Percentiles rank a stretch among this genome's conserved stretches.
phyloP scores from a whole-genome alignment of 2,113 vertebrate species.

The Centropus unirufus region DNA sequence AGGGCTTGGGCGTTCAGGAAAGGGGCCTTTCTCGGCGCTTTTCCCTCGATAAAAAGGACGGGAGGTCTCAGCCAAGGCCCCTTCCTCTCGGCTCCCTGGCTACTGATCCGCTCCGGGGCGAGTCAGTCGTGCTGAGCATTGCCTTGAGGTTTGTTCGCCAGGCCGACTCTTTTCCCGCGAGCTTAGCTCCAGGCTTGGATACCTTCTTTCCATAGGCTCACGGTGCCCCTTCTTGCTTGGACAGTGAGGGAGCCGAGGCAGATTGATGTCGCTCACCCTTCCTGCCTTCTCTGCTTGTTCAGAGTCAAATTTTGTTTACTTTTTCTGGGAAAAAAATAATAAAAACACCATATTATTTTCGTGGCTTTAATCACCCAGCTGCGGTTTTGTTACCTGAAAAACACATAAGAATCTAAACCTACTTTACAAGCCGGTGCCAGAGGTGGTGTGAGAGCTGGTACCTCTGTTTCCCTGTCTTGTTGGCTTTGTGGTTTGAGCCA shows the following conservation, averaged over 20 bases:
- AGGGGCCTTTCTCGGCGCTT: not conserved
- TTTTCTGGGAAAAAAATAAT: not conserved
- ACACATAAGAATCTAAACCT: not conserved
- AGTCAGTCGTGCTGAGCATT: too few species aligned
- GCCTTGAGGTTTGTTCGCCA: accelerated
- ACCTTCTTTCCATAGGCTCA: not conserved
- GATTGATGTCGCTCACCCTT: not conserved
- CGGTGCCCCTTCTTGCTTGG: not conserved
- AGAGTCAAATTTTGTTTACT: not conserved
- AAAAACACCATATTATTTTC: not conserved
- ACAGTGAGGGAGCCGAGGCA: not conserved
- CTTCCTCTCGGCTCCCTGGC: accelerated
- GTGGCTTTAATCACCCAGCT: not conserved
- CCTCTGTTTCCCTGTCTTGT: not conserved
- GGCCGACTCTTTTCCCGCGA: not conserved
- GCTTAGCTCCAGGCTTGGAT: not conserved
- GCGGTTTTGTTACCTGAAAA: not conserved
- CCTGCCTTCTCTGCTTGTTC: not conserved
- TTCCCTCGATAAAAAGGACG: too few species aligned
- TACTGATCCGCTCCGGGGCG: too few species aligned
- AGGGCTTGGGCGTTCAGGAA: not conserved
- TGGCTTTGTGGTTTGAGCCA: not conserved
- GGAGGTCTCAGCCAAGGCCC: accelerated
- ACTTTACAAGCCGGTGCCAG: not conserved
- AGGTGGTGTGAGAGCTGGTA: not conserved